These are phyloP conservation scores for Eupleurogrammus muticus DNA, from an alignment of 2,797 vertebrate species.

Conservation along the genomic window DNA sequence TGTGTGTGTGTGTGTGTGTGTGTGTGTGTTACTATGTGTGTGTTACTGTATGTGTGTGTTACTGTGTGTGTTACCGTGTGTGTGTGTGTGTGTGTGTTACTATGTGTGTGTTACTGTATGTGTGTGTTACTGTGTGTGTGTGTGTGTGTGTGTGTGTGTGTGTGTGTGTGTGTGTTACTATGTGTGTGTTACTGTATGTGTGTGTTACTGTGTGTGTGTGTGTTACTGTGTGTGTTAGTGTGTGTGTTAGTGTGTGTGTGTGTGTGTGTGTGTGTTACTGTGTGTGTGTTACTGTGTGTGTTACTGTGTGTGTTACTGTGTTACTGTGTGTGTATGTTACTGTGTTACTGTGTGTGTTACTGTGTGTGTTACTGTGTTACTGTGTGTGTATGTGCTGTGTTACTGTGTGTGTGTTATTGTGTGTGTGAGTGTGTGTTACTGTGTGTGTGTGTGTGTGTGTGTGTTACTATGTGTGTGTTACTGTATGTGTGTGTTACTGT, in stretches of 20 bases:
- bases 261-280: background rate
- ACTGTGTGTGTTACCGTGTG: conserved; percentile 78
- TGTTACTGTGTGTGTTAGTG: too few relatives aligned
- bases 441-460: background rate
- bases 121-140: conserved; percentile 69
- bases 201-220: conserved; percentile 69
- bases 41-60: conserved; percentile 71
- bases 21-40: conserved; percentile 20
- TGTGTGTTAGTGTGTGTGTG: background rate
- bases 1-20: background rate
- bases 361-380: background rate
- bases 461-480: background rate
- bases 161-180: conserved; percentile 68
- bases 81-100: conserved; percentile 74
- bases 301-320: background rate
- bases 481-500: background rate
- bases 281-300: background rate
- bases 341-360: too few relatives aligned
- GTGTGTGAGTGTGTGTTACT: background rate
- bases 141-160: conserved; percentile 26
- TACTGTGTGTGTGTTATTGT: conserved; percentile 2
- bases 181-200: conserved; percentile 70
- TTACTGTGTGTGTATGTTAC: too few relatives aligned
- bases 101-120: conserved; percentile 69
- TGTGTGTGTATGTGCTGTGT: too few relatives aligned